These are phyloP conservation scores for Xerus inauris DNA, from an alignment of 2,113 vertebrate genomes.

Conservation along the genomic window DNA sequence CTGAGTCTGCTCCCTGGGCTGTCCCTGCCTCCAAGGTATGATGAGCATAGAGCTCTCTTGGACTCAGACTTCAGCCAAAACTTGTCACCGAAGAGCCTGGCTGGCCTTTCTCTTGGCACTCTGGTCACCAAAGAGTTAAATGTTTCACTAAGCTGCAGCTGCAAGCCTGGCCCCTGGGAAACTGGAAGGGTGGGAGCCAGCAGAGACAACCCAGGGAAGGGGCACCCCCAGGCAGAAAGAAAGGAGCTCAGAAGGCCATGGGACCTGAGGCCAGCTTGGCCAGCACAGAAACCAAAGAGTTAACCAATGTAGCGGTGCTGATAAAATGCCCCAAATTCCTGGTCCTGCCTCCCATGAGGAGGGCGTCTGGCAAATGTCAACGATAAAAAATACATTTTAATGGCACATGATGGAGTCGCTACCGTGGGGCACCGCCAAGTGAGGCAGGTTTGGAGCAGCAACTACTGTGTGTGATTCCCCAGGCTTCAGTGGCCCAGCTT, in stretches of 20 bases:
- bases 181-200: neutral
- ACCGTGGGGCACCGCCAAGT: slow-evolving; percentile 82
- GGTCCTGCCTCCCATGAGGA: slow-evolving; percentile 78
- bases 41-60: neutral
- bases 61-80: neutral
- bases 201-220: neutral
- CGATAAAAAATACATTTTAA: slow-evolving; percentile 90
- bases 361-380: slow-evolving; percentile 89
- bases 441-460: neutral
- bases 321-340: slow-evolving; percentile 90
- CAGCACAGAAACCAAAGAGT: slow-evolving; percentile 78
- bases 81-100: neutral
- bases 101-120: neutral
- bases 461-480: neutral
- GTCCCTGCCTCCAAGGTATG: neutral
- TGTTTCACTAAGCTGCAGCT: accelerated
- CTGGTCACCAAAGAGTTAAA: slow-evolving; percentile 44
- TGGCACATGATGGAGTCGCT: slow-evolving; percentile 86
- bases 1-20: neutral
- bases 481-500: neutral
- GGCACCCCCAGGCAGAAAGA: neutral
- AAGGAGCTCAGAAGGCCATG: neutral
- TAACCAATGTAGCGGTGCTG: slow-evolving; percentile 82
- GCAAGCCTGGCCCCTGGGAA: neutral
- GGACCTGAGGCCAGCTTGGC: neutral